Base-by-base conservation (phyloP, 2,888 invertebrate genomes). In the Epinotia nisella region DNA sequence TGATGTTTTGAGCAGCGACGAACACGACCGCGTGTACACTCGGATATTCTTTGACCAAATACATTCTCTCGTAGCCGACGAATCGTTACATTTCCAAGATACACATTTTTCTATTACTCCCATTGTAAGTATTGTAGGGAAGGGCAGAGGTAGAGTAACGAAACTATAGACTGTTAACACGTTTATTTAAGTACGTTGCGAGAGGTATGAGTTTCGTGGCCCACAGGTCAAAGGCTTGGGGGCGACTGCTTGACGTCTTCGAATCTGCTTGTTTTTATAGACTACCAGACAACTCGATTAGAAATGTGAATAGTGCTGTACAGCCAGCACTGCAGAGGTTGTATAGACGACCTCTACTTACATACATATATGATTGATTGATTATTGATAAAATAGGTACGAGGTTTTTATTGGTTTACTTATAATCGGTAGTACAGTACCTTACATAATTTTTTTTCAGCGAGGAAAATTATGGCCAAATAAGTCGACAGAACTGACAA, bases 401-500 rank as follows among this genome's bases (percentile, higher is more conserved):
- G n/a, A 5, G n/a, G n/a, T 49, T 49, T 49, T 7, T 7, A 49
- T 49, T n/a, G 15, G 13, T 49, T n/a, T 5, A 49, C 4, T 45
- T 49, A 49, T 2, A 24, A 24, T 24, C n/a, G 5, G 49, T 5
- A 49, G 49, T n/a, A n/a, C 9, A 49, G 49, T n/a, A n/a, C 9
- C 5, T 35, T 35, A 7, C 35, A 9, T 7, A 1, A 1, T 35
- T 71, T 67, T 60, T 74, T 83, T 82, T 74, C 82, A 96, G 96
- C 86, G 86, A 75, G 96, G 95, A 24, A 92, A 94, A 79, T 83
- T 96, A 39, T 95, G 95, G 94, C 95, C 96, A 0, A 93, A 94
- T 68, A 94, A 94, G 80, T 79, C 86, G 4, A 88, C 91, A 21
- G 94, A 94, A 70, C 82, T 95, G 71, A 93, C 88, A 0, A 84